A percentile compares a stretch with the other conserved stretches of the same genome.
Conservation (phyloP, 2,113 vertebrate species). For the Passer domesticus region DNA sequence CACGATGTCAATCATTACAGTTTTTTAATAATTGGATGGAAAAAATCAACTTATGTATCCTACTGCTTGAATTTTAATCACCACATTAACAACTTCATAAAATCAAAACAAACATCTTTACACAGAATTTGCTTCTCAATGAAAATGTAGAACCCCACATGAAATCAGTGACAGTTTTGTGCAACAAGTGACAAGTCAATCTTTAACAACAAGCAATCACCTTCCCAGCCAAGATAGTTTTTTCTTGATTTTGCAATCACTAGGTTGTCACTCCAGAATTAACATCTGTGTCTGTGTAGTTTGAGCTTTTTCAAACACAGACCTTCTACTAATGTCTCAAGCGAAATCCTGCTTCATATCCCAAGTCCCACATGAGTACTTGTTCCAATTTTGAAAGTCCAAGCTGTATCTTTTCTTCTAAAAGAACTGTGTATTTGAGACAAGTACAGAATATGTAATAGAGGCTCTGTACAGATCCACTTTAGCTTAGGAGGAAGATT, state of each 20-base stretch:
- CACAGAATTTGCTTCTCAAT: not conserved
- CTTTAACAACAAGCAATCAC: not conserved
- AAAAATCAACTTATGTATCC: not conserved
- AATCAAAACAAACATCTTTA: not conserved
- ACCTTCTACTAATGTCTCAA: not conserved
- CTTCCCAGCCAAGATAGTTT: rapidly evolving
- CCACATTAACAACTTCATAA: not conserved
- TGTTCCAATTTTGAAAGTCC: conserved; percentile 18
- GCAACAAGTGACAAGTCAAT: not conserved
- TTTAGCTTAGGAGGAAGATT: not conserved
- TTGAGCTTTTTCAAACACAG: not conserved
- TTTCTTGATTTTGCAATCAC: not conserved
- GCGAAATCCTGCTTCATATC: not conserved
- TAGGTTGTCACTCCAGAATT: not conserved
- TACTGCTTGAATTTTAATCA: not conserved
- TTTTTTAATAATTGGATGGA: not conserved
- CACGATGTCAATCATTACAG: not conserved
- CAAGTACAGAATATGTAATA: conserved; percentile 17
- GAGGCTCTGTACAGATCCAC: not conserved
- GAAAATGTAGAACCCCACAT: not conserved
- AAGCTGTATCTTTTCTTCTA: not conserved
- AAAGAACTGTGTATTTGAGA: conserved; percentile 7
- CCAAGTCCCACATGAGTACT: not conserved
- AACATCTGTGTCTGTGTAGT: not conserved
- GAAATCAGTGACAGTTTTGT: not conserved